Evolutionary conservation across 2,888 invertebrate genomes (phyloP).

Genomic region (Nebria salina): DNA sequence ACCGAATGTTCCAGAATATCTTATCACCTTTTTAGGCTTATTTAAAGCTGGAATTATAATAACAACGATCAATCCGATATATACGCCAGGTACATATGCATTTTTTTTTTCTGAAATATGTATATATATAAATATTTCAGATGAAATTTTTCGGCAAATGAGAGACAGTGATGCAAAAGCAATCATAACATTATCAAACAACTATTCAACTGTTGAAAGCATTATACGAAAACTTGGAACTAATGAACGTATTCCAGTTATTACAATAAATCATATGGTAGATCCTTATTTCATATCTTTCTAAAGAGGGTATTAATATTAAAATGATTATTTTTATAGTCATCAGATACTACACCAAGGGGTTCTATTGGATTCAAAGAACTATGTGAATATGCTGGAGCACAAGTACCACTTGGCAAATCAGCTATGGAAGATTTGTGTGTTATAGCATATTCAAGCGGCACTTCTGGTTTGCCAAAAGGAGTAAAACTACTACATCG

Average conservation of each 20-base stretch:
- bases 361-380: slow-evolving; percentile 71
- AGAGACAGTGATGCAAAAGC: not conserved
- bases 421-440: slow-evolving; percentile 69
- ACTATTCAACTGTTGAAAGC: not conserved
- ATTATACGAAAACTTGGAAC: not conserved
- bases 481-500: slow-evolving; percentile 74
- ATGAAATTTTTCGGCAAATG: slow-evolving; percentile 10
- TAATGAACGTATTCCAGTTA: slow-evolving; percentile 13
- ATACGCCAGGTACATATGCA: slow-evolving; percentile 60
- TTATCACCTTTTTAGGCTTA: slow-evolving; percentile 69
- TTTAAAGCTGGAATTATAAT: slow-evolving; percentile 72
- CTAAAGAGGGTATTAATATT: not conserved
- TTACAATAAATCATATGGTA: slow-evolving; percentile 1
- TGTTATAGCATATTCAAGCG: slow-evolving; percentile 84
- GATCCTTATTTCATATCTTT: not conserved
- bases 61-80: slow-evolving; percentile 75
- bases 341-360: slow-evolving; percentile 59
- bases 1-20: slow-evolving; percentile 78
- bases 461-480: slow-evolving; percentile 85
- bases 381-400: slow-evolving; percentile 64
- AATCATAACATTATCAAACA: not conserved
- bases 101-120: not conserved
- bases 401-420: slow-evolving; percentile 65
- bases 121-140: not conserved
- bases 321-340: not conserved